Conservation (phyloP, 2,797 vertebrate species). For the Characodon lateralis region DNA sequence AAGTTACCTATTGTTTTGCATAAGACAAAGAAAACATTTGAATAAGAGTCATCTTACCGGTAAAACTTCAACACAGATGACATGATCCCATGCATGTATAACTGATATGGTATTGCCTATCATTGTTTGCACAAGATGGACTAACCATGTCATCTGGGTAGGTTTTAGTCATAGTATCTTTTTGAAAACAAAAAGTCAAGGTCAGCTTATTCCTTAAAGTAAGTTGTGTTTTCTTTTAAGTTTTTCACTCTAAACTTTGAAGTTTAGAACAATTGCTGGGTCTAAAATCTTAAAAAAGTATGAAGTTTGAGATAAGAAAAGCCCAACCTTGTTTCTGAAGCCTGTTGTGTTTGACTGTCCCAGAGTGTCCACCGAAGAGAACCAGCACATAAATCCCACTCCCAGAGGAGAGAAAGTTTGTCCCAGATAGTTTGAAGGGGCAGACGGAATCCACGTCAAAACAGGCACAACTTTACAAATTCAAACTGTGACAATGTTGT, state of each 20-base stretch:
- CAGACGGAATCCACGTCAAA: slow-evolving; percentile 20
- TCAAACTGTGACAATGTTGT: slow-evolving; percentile 39
- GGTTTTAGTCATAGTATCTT: not conserved
- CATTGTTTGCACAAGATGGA: not conserved
- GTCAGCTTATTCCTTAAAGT: not conserved
- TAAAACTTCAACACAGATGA: not conserved
- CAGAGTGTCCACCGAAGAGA: not conserved
- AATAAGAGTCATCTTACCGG: not conserved
- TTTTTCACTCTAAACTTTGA: not conserved
- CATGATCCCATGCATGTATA: not conserved
- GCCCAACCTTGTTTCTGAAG: not conserved
- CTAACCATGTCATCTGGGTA: not conserved
- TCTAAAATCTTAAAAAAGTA: not conserved
- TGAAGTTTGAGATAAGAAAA: not conserved
- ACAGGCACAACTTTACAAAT: slow-evolving; percentile 28
- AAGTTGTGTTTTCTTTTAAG: not conserved
- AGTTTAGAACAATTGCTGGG: not conserved
- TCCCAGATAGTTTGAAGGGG: slow-evolving; percentile 19
- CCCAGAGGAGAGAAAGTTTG: slow-evolving; percentile 25
- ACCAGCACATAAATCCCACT: slow-evolving; percentile 19
- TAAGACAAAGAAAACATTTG: not conserved
- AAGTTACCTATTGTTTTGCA: not conserved
- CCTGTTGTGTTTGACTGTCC: not conserved
- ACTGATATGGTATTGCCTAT: not conserved
- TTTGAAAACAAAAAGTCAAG: not conserved